Evolutionary conservation across 2,888 invertebrate genomes (phyloP).

Genomic region (Noctua fimbriata): DNA sequence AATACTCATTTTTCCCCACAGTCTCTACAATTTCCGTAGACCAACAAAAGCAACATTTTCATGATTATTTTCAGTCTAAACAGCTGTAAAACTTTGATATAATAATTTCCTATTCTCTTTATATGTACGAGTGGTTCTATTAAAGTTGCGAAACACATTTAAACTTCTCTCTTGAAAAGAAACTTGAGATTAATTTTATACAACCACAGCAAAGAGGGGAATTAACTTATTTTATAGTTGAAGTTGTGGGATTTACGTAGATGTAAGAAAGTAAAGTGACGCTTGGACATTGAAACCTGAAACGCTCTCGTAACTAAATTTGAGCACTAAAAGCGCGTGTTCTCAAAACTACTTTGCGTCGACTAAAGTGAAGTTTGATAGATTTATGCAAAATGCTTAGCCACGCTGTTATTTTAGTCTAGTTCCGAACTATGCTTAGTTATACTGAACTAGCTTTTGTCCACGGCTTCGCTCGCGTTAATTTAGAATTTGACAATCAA

Average conservation of each 20-base stretch:
- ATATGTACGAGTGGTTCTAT: slow-evolving; percentile 21
- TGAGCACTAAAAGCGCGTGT: slow-evolving; percentile 55
- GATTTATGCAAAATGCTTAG: slow-evolving; percentile 66
- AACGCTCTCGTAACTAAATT: slow-evolving; percentile 60
- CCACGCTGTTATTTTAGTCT: slow-evolving; percentile 63
- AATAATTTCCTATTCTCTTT: slow-evolving; percentile 35
- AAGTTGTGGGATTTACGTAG: slow-evolving; percentile 27
- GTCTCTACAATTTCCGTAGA: slow-evolving; percentile 5
- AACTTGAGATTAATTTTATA: slow-evolving; percentile 36
- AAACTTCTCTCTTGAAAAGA: slow-evolving; percentile 33
- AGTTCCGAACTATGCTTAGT: slow-evolving; percentile 56
- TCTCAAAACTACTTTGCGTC: slow-evolving; percentile 49
- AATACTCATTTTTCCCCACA: slow-evolving; percentile 12
- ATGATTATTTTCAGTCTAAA: slow-evolving; percentile 33
- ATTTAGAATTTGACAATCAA: too few relatives aligned
- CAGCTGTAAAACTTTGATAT: slow-evolving; percentile 32
- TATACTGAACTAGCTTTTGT: slow-evolving; percentile 7
- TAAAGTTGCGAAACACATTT: slow-evolving; percentile 41
- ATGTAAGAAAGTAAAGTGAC: slow-evolving; percentile 10
- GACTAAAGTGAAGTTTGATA: slow-evolving; percentile 61
- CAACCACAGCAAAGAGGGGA: slow-evolving; percentile 18
- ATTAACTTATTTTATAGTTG: slow-evolving; percentile 35
- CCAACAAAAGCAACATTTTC: slow-evolving; percentile 15
- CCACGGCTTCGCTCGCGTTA: too few relatives aligned
- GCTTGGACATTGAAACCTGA: slow-evolving; percentile 58